Conservation (phyloP, 2,113 vertebrate genomes). For the Propithecus coquereli region DNA sequence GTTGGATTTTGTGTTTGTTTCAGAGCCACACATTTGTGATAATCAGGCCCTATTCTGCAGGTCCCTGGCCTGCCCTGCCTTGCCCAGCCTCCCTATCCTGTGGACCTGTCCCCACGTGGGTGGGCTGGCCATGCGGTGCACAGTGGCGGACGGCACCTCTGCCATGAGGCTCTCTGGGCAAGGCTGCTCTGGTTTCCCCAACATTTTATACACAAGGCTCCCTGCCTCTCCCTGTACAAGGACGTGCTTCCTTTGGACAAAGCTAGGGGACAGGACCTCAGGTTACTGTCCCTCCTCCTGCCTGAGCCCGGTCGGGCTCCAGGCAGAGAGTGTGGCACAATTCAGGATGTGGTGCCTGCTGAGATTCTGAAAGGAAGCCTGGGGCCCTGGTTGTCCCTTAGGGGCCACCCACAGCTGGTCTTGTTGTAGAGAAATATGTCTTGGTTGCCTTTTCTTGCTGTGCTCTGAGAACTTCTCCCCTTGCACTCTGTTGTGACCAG, state of each 20-base stretch:
- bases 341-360: neutral
- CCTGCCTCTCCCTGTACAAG: neutral
- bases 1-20: neutral
- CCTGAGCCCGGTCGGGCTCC: neutral
- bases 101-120: neutral
- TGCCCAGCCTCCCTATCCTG: neutral
- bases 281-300: neutral
- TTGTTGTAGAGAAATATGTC: neutral
- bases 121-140: neutral
- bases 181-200: neutral
- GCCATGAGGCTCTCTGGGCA: rapidly evolving
- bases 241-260: neutral
- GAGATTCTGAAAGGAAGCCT: neutral
- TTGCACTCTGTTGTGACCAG: neutral
- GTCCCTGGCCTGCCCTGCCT: neutral
- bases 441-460: neutral
- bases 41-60: neutral
- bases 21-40: neutral
- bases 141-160: neutral
- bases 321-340: neutral
- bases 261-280: neutral
- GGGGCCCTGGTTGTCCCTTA: neutral
- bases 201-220: neutral
- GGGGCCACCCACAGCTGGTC: neutral
- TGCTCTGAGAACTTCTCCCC: neutral